Base-by-base conservation (phyloP, 2,888 invertebrate genomes). In the Eupithecia tripunctaria region DNA sequence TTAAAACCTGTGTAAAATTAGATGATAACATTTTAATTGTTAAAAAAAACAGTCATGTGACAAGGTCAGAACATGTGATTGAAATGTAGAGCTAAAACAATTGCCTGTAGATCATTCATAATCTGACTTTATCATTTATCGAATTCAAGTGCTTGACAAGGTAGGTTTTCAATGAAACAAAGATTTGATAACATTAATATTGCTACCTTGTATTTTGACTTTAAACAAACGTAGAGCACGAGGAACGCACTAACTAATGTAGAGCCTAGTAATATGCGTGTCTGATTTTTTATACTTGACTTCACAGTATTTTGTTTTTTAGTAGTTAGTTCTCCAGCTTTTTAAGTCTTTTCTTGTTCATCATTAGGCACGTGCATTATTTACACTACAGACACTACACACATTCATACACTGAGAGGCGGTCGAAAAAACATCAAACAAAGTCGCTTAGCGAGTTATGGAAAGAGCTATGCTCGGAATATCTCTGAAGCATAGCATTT, bases 61-160 rank as follows among this genome's bases (percentile, higher is more conserved):
- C 69, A 36, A 41, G 21, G 21, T 32, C 43, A 71, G 63, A 72
- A 63, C 75, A 77, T 77, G 77, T 76, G 77, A 78, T 76, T 67
- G 12, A 64, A 69, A 51, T 51, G 14, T 60, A 41, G 3, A 71
- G 47, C 0, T 36, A 36, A 47, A 18, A 21, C 51, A 59, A 43
- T 70, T 69, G 51, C 51, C 38, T 47, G 56, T 67, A 67, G 68
- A 78, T 77, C 75, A 78, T 75, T 72, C 76, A 76, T 78, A 56
- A 67, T 72, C 27, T 73, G 75, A 74, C 74, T 64, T 71, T 77
- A 79, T 79, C 78, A 73, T 60, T 62, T 76, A 76, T 74, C 73
- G 60, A 62, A 67, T 51, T 79, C 67, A 76, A 75, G 78, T 77
- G 72, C n/a, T 62, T 76, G 73, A 70, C 74, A 74, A 59, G 60